phyloP scores from a whole-genome alignment of 1,140 invertebrate genomes.

The Bilobella aurantiaca region DNA sequence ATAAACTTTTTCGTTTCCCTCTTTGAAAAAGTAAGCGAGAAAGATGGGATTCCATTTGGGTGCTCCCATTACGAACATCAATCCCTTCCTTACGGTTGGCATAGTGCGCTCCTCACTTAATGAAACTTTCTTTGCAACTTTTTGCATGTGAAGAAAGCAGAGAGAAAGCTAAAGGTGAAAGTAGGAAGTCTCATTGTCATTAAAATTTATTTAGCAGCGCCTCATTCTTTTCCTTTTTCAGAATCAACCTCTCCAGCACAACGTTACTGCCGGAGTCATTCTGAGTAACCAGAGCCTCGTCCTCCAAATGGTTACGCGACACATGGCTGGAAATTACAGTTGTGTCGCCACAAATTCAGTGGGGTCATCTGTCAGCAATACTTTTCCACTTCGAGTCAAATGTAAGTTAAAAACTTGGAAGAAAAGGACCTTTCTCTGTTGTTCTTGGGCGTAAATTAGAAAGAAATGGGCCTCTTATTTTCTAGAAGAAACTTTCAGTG shows the following conservation, averaged over 20 bases:
- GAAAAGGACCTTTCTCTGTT: neutral
- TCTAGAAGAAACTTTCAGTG: too few species aligned
- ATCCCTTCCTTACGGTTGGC: neutral
- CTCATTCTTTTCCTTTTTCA: constrained; percentile 9
- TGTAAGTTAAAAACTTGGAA: constrained; percentile 60
- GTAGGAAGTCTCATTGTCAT: neutral
- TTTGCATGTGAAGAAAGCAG: too few species aligned
- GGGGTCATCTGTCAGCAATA: constrained; percentile 67
- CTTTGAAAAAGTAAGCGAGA: neutral
- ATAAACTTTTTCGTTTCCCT: neutral
- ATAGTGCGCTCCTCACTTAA: neutral
- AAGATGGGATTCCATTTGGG: neutral
- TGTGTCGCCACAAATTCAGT: constrained; percentile 59
- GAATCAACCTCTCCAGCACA: constrained; percentile 39
- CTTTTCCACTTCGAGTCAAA: constrained; percentile 65
- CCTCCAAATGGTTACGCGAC: constrained; percentile 38
- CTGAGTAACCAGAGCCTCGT: constrained; percentile 42
- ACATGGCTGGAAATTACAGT: constrained; percentile 51
- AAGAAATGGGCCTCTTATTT: neutral
- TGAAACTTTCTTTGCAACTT: neutral
- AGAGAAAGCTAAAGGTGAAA: constrained; percentile 1
- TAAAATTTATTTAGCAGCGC: neutral
- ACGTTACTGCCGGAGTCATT: constrained; percentile 41
- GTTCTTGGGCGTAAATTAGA: neutral
- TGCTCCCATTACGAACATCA: constrained; percentile 6